A percentile compares a stretch with the other conserved stretches of the same genome.
These are phyloP conservation scores for Nothura maculosa DNA, from an alignment of 2,797 vertebrate genomes.

Conservation along the genomic window DNA sequence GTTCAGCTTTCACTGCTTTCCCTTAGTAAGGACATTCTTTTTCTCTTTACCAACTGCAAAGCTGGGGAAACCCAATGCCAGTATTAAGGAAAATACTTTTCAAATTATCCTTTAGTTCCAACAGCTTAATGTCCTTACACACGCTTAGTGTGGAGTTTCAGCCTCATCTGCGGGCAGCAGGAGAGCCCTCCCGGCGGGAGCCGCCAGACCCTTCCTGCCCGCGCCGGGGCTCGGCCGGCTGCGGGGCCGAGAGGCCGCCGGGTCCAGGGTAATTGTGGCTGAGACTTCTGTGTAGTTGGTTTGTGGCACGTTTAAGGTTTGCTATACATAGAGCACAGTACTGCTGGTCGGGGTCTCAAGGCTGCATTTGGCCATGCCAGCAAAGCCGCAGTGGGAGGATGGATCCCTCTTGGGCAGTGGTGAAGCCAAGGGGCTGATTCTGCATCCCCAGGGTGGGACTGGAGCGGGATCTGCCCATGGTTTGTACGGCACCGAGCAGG, in stretches of 20 bases:
- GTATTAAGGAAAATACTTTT: slow-evolving; percentile 76
- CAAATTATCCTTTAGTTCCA: slow-evolving; percentile 80
- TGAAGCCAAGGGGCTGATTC: neutral
- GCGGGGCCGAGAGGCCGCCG: neutral
- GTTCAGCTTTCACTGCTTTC: slow-evolving; percentile 63
- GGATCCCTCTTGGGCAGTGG: neutral
- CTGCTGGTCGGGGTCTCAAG: neutral
- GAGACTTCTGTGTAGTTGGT: no score
- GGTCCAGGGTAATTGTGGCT: no score
- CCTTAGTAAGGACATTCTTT: slow-evolving; percentile 65
- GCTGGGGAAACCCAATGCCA: slow-evolving; percentile 71
- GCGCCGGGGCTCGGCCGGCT: neutral
- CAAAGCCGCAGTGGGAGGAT: neutral
- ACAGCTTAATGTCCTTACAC: slow-evolving; percentile 75
- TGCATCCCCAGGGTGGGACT: neutral
- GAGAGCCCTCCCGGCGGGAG: neutral
- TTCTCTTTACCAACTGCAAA: slow-evolving; percentile 68
- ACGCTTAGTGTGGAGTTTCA: slow-evolving; percentile 73
- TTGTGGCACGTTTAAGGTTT: no score
- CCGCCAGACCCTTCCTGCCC: slow-evolving; percentile 11
- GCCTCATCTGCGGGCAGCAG: slow-evolving; percentile 10
- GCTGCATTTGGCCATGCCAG: neutral
- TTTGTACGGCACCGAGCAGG: fast-evolving
- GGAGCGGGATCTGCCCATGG: neutral
- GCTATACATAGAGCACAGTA: no score